phyloP scores from a whole-genome alignment of 2,888 invertebrate species.

The Andrena camellia region DNA sequence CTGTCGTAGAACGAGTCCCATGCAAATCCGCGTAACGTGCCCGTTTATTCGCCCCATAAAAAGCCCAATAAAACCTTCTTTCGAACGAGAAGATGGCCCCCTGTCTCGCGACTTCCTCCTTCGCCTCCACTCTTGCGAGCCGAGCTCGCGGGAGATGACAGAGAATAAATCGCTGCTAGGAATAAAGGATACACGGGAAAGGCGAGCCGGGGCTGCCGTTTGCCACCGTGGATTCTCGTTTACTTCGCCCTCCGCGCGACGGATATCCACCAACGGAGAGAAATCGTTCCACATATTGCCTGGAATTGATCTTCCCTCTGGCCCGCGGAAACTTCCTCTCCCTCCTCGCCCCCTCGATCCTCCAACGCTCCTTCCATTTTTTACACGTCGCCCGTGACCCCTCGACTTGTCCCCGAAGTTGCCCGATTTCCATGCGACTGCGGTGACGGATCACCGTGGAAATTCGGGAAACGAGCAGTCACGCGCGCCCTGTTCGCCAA shows the following conservation, averaged over 20 bases:
- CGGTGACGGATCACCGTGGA: conserved; percentile 31
- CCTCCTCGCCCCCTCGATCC: conserved; percentile 11
- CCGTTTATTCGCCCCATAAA: conserved; percentile 80
- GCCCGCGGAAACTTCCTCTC: conserved; percentile 41
- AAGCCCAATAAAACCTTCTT: conserved; percentile 79
- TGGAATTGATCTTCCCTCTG: conserved; percentile 76
- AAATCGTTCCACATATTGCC: conserved; percentile 81
- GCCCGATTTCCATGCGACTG: neutral
- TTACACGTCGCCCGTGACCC: neutral
- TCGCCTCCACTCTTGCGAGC: conserved; percentile 18
- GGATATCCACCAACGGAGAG: conserved; percentile 74
- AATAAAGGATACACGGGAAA: conserved; percentile 75
- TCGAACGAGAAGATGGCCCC: conserved; percentile 64
- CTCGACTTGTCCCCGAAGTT: neutral
- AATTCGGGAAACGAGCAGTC: conserved; percentile 29
- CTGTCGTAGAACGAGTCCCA: conserved; percentile 78
- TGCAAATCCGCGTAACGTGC: conserved; percentile 81
- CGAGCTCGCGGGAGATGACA: conserved; percentile 78
- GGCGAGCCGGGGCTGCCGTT: conserved; percentile 42
- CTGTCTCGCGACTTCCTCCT: conserved; percentile 32
- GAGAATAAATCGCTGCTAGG: conserved; percentile 77
- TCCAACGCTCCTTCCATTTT: conserved; percentile 11
- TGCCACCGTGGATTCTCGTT: conserved; percentile 60
- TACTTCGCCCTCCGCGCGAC: conserved; percentile 61
- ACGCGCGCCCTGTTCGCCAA: neutral